Base-by-base conservation (phyloP, 1,140 invertebrate species). In the Anastrepha obliqua region DNA sequence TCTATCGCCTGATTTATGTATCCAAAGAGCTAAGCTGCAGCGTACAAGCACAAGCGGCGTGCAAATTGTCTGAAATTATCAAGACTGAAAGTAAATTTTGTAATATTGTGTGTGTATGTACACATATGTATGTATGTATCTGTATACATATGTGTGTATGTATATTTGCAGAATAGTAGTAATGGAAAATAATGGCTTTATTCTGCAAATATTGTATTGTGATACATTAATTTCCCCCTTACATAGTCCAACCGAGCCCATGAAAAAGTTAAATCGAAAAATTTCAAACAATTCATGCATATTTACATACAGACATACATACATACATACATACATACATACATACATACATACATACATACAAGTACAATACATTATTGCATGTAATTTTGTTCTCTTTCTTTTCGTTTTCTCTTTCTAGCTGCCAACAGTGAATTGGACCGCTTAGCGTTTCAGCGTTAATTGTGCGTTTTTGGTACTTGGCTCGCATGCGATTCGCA, bases 401-500 rank as follows among this genome's bases (percentile, higher is more conserved):
- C 13, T 81, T 81, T 13, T 81, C 2, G 7, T 81, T 81, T 42
- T 60, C 20, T 86, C n/a, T 42, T 20, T 11, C 74, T 11, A 17
- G 2, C 51, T 81, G 47, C 74, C n/a, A 55, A 0, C 85, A 86
- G 58, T 44, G 85, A 88, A 88, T 86, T 88, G 85, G 87, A 88
- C 87, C 87, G 87, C 55, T 60, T 88, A 88, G 87, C 87, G 85
- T 86, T 64, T 70, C 87, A 70, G 42, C 59, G 70, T 70, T 78
- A 88, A 88, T 88, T 88, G 67, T 88, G 85, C 87, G 87, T 88
- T 86, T 60, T 44, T 44, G 85, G 11, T 85, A 15, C 65, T 29
- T 70, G 8, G 17, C 67, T 13, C 13, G 64, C 64, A 29, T 74
- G 17, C 15, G n/a, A 47, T 47, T 1, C 7, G 47, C 74, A 81